Conservation (phyloP, 2,113 vertebrate genomes). For the Oophaga pumilio region DNA sequence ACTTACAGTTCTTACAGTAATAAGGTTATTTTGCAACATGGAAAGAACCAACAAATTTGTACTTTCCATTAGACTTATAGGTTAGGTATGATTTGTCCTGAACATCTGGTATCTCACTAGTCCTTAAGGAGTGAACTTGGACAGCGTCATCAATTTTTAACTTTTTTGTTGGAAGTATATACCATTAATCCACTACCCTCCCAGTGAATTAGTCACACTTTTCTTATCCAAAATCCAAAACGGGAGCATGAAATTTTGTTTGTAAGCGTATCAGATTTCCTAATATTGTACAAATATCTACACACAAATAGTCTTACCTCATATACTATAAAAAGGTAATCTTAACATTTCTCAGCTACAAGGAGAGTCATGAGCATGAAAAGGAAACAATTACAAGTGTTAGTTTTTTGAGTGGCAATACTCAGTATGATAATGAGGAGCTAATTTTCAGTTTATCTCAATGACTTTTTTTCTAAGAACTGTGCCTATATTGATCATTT, state of each 20-base stretch:
- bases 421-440: no score
- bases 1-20: neutral
- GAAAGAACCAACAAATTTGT: neutral
- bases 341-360: no score
- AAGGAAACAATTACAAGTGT: no score
- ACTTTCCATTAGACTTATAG: constrained; percentile 4
- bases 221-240: neutral
- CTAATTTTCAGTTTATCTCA: no score
- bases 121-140: constrained; percentile 7
- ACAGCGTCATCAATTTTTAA: constrained; percentile 1
- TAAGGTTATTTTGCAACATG: neutral
- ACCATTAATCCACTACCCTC: constrained; percentile 5
- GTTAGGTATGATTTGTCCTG: constrained; percentile 10
- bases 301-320: neutral
- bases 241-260: neutral
- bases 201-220: constrained; percentile 16
- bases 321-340: neutral
- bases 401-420: no score
- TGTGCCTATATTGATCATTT: no score
- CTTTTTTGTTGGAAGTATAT: constrained; percentile 1
- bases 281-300: neutral
- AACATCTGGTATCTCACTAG: constrained; percentile 12
- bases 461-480: no score
- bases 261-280: neutral
- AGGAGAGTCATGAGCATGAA: no score